Conservation (phyloP, 2,797 vertebrate species). For the Halcyon chelicuti region DNA sequence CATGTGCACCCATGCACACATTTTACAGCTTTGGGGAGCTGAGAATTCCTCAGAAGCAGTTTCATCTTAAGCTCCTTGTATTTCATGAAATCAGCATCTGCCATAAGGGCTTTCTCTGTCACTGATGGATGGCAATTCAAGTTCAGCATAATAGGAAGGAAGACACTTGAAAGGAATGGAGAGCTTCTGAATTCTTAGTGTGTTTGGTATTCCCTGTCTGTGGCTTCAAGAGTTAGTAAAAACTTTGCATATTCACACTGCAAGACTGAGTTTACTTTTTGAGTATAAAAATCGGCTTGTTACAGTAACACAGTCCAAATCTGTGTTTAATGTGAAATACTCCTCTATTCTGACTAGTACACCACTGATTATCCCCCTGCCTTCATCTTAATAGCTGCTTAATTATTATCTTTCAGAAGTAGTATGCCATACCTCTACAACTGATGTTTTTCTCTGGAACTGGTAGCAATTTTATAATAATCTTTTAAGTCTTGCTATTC, state of each 20-base stretch:
- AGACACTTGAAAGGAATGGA: background rate
- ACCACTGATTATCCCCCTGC: background rate
- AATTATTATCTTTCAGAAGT: background rate
- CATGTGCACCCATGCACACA: background rate
- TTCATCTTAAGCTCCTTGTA: background rate
- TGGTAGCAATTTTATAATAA: background rate
- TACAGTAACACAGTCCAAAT: background rate
- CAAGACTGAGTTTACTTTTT: background rate
- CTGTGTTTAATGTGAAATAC: background rate
- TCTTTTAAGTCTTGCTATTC: background rate
- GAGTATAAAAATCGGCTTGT: background rate
- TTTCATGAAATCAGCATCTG: background rate
- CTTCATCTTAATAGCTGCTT: background rate
- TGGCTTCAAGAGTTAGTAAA: background rate
- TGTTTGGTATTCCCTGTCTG: background rate
- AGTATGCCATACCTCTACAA: background rate
- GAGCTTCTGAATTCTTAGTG: background rate
- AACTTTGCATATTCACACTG: background rate
- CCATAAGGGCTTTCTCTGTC: background rate
- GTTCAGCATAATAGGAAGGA: background rate
- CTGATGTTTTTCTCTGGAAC: background rate
- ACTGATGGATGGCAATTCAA: background rate
- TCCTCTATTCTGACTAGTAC: background rate
- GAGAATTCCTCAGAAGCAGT: background rate
- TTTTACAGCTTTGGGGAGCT: background rate